Base-by-base conservation (phyloP, 2,797 vertebrate species). In the Gallirallus australis region DNA sequence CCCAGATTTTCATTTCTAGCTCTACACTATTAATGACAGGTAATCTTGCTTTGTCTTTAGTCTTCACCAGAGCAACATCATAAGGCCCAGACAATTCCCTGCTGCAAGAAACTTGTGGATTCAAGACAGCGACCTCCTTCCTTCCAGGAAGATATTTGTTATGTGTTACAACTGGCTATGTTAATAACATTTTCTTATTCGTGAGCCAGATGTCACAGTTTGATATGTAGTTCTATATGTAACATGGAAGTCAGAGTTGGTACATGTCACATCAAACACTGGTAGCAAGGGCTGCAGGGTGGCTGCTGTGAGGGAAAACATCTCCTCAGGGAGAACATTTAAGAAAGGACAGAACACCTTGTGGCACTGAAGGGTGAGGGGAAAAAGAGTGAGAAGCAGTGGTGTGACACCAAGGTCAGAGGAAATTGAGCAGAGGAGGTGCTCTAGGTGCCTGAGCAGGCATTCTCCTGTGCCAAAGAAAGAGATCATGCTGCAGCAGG, bases 211-310 rank as follows among this genome's bases (percentile, higher is more conserved):
- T 12, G 37, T 8, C 18, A 19, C 18, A 11, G 18, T 59, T 40
- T 18, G 25, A 6, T 8, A 3, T 2, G 19, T 21, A 11, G 18
- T 59, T 35, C 25, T 30, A 6, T 8, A 4, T 2, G 11, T 24
- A 17, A 8, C 1, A 15, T 10, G 18, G 45, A 19, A 24, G 39
- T 35, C 27, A 16, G 4, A 7, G 61, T 9, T 12, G 0, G 1
- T 13, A 7, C 42, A 8, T 8, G 31, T 28, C 15, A 8, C 19
- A 3, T 4, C 0, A 1, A 33, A 33, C 0, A 2, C 47, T 19
- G 53, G 39, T 31, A 31, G 47, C 0, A 5, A 14, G 28, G 33
- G 31, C 65, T 21, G 57, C 3, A 1, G 57, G 23, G 25, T 0
- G 1, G 56, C 10, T 1, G 5, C 48, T 4, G 9, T 23, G 33